Conservation (phyloP, 2,113 vertebrate species). For the Thymallus thymallus region DNA sequence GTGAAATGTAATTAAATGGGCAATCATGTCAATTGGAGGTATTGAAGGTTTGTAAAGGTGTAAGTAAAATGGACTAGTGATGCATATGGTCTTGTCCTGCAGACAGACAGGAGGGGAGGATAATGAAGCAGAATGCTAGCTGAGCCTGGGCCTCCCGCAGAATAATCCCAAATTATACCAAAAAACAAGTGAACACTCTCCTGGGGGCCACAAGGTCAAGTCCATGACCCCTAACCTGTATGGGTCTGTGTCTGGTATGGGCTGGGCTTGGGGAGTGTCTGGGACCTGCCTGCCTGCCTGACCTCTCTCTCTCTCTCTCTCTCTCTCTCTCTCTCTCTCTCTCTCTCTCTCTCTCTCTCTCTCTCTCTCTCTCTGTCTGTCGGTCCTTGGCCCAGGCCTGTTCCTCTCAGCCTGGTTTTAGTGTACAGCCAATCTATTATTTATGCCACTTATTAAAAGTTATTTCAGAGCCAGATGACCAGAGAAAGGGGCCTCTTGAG, state of each 20-base stretch:
- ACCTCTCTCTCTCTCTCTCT: conserved; percentile 32
- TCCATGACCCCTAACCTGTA: conserved; percentile 74
- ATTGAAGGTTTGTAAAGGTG: conserved; percentile 60
- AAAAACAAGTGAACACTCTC: conserved; percentile 69
- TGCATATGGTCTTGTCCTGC: conserved; percentile 37
- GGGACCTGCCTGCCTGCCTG: conserved; percentile 51
- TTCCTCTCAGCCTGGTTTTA: conserved; percentile 70
- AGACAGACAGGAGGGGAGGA: conserved; percentile 47
- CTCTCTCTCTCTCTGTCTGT: conserved; percentile 51
- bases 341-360: conserved; percentile 61
- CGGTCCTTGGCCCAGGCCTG: conserved; percentile 55
- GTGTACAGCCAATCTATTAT: conserved; percentile 76
- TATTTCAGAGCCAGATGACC: conserved; percentile 80
- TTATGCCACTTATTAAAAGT: conserved; percentile 82
- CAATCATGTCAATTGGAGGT: conserved; percentile 54
- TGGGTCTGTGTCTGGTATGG: conserved; percentile 71
- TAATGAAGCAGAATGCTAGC: conserved; percentile 69
- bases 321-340: conserved; percentile 50
- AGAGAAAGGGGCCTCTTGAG: conserved; percentile 67
- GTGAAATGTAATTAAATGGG: conserved; percentile 59
- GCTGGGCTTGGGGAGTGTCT: conserved; percentile 41
- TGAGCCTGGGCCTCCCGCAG: conserved; percentile 60
- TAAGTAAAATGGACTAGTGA: conserved; percentile 60
- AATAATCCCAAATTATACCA: conserved; percentile 75
- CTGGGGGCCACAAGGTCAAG: conserved; percentile 76